These are phyloP conservation scores for Meriones psammophilus DNA, from an alignment of 2,797 vertebrate species.

Conservation along the genomic window DNA sequence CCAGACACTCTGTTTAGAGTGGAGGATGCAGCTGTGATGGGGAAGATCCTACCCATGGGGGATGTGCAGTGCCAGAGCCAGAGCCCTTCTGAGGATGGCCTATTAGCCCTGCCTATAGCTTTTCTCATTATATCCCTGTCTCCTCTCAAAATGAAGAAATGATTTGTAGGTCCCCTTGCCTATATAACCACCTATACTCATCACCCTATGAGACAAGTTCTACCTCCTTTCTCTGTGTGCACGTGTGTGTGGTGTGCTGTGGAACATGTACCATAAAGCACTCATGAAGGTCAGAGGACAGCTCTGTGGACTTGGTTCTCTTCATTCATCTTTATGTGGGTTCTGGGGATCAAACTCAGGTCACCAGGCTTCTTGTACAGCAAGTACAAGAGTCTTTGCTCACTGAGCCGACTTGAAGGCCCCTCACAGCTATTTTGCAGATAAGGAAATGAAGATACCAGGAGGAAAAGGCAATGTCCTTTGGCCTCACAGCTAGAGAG, in stretches of 20 bases:
- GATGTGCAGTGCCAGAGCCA: not conserved
- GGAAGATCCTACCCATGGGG: not conserved
- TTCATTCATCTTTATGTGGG: not conserved
- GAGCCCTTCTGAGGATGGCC: not conserved
- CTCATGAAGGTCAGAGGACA: not conserved
- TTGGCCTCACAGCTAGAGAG: not conserved
- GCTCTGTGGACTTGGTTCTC: not conserved
- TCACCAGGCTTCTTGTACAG: not conserved
- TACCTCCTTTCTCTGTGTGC: not conserved
- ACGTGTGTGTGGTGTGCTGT: not conserved
- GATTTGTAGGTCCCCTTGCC: not conserved
- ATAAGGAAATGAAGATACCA: not conserved
- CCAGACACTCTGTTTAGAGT: not conserved
- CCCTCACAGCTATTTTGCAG: not conserved
- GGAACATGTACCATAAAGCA: not conserved
- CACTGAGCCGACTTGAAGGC: not conserved
- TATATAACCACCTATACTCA: not conserved
- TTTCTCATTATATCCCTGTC: not conserved
- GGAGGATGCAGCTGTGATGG: not conserved
- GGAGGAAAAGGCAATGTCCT: not conserved
- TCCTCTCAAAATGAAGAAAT: slow-evolving; percentile 27
- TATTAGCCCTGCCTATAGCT: not conserved
- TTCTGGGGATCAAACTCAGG: not conserved
- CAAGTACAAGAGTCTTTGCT: not conserved
- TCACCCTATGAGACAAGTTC: not conserved